Base-by-base conservation (phyloP, 1,140 invertebrate genomes). In the Hycleus cichorii region DNA sequence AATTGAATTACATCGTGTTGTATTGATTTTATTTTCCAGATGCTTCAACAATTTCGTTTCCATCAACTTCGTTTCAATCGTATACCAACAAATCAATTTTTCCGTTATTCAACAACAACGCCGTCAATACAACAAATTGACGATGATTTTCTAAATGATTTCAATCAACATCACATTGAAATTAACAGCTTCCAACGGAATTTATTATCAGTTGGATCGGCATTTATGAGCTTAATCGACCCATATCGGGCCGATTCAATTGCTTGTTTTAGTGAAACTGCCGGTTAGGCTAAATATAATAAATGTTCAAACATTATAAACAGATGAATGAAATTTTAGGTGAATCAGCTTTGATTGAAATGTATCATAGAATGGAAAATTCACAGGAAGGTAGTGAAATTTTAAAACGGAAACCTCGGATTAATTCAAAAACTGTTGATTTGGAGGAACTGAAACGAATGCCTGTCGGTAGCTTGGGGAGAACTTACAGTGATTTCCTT, bases 201-300 rank as follows among this genome's bases (percentile, higher is more conserved):
- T 1, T 58, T 94, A 7, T 77, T 98, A 5, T 78, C 88, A 4
- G 72, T 85, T 2, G 94, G 94, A 4, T 93, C 93, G 18, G 90
- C 89, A 26, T 71, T 81, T 4, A 77, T 91, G 48, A 83, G 88
- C 4, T 72, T 95, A 24, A 65, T 84, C 3, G 81, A 92, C 77
- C 92, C 92, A 1, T 74, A 75, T 64, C 82, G 87, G 49, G 85
- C 80, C 10, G 94, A 98, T 73, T 93, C 96, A 91, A 91, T 97
- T 66, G 91, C 93, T 39, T 89, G 91, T 62, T 78, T 97, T 53
- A 93, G 93, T 4, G 95, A 97, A 78, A 89, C 91, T 0, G 93
- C 91, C 3, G 92, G 92, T 68, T 62, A 54, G 25, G 9, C 45
- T 43, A 5, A 5, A 32, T 32, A 5, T 32, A 32, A 4, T 32